Evolutionary conservation across 2,113 vertebrate species (phyloP).

Genomic region (Procavia capensis): DNA sequence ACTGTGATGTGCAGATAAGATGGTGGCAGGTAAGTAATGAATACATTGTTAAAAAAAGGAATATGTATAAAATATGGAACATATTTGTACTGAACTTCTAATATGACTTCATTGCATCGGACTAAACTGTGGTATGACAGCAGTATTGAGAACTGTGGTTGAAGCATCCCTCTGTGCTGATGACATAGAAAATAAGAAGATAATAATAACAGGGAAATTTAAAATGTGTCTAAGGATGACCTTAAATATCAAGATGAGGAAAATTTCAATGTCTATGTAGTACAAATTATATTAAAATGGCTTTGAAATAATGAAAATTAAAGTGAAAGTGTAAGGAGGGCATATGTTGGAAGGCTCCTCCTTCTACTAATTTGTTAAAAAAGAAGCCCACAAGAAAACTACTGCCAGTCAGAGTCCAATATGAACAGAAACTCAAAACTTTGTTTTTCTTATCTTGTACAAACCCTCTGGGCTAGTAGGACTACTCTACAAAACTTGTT

Average conservation of each 20-base stretch:
- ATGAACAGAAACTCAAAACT: neutral
- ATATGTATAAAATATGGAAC: neutral
- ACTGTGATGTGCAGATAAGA: accelerated
- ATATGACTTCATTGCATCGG: neutral
- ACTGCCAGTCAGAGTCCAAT: neutral
- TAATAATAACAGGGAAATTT: neutral
- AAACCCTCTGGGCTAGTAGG: neutral
- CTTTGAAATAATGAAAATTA: neutral
- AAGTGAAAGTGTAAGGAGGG: neutral
- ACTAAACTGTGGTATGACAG: neutral
- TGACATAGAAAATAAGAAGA: neutral
- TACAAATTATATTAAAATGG: neutral
- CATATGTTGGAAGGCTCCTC: neutral
- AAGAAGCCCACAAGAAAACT: neutral
- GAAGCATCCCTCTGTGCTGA: neutral
- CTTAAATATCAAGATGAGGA: neutral
- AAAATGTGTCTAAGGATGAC: neutral
- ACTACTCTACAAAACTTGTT: neutral
- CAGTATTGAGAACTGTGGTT: neutral
- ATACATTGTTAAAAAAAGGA: neutral
- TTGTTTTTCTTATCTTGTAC: neutral
- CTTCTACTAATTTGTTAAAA: neutral
- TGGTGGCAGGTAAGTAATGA: neutral
- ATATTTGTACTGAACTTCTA: neutral
- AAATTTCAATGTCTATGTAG: neutral